Conservation (phyloP, 2,113 vertebrate species). For the Poeciliopsis occidentalis region DNA sequence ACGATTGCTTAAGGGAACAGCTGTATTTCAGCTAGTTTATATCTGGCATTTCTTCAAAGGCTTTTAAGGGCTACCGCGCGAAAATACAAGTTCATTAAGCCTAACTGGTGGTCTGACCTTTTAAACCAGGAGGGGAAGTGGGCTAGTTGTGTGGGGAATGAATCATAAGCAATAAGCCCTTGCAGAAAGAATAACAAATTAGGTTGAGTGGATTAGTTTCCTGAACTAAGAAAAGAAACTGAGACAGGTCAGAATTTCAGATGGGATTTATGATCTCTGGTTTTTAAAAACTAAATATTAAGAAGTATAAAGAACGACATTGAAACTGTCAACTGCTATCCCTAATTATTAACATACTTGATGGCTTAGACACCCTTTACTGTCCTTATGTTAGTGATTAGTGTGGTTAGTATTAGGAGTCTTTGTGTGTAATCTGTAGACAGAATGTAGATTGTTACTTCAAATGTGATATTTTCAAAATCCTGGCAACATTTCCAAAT, state of each 20-base stretch:
- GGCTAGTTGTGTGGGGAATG: not conserved
- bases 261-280: not conserved
- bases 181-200: not conserved
- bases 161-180: not conserved
- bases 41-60: constrained; percentile 40
- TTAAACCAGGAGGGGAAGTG: constrained; percentile 16
- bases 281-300: not conserved
- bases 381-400: too few species aligned
- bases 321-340: not conserved
- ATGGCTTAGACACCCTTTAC: too few species aligned
- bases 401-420: too few species aligned
- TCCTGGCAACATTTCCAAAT: too few species aligned
- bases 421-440: too few species aligned
- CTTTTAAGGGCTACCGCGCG: constrained; percentile 2
- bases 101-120: constrained; percentile 24
- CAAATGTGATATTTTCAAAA: too few species aligned
- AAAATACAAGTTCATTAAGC: constrained; percentile 15
- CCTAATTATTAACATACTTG: not conserved
- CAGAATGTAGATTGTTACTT: too few species aligned
- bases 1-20: constrained; percentile 49
- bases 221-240: not conserved
- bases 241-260: not conserved
- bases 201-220: not conserved
- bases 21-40: constrained; percentile 33
- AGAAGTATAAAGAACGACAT: not conserved